Percentiles rank a stretch among this genome's conserved stretches.
Evolutionary conservation across 1,140 invertebrate species (phyloP).

Genomic region (Archegozetes longisetosus): DNA sequence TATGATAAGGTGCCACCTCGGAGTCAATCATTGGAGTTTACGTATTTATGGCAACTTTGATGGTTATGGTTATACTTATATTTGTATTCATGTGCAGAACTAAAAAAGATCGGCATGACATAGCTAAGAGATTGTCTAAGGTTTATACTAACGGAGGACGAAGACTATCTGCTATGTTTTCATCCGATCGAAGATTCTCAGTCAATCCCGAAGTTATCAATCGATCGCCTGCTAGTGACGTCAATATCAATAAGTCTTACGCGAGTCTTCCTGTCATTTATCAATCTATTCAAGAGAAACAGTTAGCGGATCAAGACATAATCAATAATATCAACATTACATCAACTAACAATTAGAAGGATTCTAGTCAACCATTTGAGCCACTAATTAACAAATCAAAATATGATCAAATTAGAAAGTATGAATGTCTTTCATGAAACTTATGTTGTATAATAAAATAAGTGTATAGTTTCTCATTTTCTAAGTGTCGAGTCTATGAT

Average conservation of each 20-base stretch:
- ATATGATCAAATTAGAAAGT: too few relatives aligned
- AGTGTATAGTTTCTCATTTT: too few relatives aligned
- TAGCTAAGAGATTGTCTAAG: background rate
- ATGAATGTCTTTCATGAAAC: too few relatives aligned
- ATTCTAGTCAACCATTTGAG: too few relatives aligned
- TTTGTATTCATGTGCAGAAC: slow-evolving; percentile 5
- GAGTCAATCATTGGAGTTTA: slow-evolving; percentile 7
- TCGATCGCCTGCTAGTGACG: background rate
- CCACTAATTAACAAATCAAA: too few relatives aligned
- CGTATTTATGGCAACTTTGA: background rate
- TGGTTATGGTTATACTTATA: slow-evolving; percentile 5
- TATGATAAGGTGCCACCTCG: slow-evolving; percentile 3
- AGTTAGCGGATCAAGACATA: background rate
- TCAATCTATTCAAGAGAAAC: background rate
- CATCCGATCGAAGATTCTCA: background rate
- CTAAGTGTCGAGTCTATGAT: too few relatives aligned
- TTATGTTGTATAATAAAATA: too few relatives aligned
- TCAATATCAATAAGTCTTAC: background rate
- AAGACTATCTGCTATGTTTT: slow-evolving; percentile 3
- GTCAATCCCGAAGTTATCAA: background rate
- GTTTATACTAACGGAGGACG: slow-evolving; percentile 4
- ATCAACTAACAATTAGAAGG: too few relatives aligned
- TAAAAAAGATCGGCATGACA: slow-evolving; percentile 1
- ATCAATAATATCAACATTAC: too few relatives aligned
- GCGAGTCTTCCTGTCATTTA: background rate